Percentiles rank a stretch among this genome's conserved stretches.
Evolutionary conservation across 2,797 vertebrate genomes (phyloP).

Genomic region (Peromyscus melanophrys): DNA sequence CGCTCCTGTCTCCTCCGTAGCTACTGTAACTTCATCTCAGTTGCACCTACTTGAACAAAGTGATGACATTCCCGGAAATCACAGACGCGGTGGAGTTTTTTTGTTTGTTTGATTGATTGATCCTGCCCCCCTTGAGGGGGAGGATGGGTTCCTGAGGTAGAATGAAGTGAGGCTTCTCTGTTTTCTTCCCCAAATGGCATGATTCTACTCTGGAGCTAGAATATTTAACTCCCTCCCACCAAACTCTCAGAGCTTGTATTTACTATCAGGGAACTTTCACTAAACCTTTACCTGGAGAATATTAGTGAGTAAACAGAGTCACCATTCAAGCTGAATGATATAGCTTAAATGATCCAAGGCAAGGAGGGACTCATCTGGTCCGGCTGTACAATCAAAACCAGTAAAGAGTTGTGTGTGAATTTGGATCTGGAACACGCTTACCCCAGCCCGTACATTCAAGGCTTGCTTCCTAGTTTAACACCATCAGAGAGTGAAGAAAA

Average conservation of each 20-base stretch:
- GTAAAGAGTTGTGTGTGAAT: not conserved
- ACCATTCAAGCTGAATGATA: not conserved
- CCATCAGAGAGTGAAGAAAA: not conserved
- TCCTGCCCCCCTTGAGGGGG: not conserved
- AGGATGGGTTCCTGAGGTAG: not conserved
- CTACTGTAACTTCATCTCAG: not conserved
- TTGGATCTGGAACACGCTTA: not conserved
- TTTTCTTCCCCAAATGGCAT: constrained; percentile 31
- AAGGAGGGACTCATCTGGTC: not conserved
- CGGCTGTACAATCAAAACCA: not conserved
- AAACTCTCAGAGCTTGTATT: not conserved
- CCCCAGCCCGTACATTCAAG: not conserved
- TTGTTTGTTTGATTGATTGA: not conserved
- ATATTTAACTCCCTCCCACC: not conserved
- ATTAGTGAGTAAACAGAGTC: not conserved
- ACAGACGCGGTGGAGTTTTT: fast-evolving
- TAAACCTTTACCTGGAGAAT: not conserved
- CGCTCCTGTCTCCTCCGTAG: not conserved
- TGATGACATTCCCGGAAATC: not conserved
- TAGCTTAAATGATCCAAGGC: not conserved
- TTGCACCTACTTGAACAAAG: fast-evolving
- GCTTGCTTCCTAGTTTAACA: not conserved
- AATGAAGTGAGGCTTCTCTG: not conserved
- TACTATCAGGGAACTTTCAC: not conserved
- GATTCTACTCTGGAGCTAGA: not conserved